phyloP scores from a whole-genome alignment of 2,113 vertebrate species.

The Labeo rohita region DNA sequence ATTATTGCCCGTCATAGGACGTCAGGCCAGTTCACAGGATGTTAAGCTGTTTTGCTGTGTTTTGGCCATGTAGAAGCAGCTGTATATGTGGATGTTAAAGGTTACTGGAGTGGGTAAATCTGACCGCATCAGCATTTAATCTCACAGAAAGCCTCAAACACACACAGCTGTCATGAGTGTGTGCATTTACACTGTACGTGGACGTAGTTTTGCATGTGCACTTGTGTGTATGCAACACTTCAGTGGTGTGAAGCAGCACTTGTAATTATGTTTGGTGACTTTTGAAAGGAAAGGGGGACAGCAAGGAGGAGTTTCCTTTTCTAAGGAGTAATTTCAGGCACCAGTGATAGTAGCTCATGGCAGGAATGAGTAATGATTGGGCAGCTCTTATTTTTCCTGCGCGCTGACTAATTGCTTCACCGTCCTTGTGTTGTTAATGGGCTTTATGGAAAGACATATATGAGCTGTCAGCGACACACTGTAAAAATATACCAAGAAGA shows the following conservation, averaged over 20 bases:
- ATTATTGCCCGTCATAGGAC: not conserved
- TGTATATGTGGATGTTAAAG: slow-evolving; percentile 18
- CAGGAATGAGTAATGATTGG: slow-evolving; percentile 42
- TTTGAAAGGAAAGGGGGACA: not conserved
- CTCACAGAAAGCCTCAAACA: slow-evolving; percentile 61
- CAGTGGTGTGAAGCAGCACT: not conserved
- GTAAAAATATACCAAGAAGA: slow-evolving; percentile 32
- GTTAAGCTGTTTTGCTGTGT: slow-evolving; percentile 11
- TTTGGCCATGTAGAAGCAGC: slow-evolving; percentile 23
- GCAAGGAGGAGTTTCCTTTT: slow-evolving; percentile 12
- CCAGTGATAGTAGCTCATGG: slow-evolving; percentile 25
- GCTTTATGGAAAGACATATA: slow-evolving; percentile 57
- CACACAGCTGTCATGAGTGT: slow-evolving; percentile 59
- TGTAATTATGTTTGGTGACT: not conserved
- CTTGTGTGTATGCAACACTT: slow-evolving; percentile 50
- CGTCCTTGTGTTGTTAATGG: slow-evolving; percentile 58
- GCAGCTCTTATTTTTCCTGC: slow-evolving; percentile 13
- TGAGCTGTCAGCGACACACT: slow-evolving; percentile 54
- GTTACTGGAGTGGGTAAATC: slow-evolving; percentile 60
- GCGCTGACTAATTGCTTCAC: slow-evolving; percentile 52
- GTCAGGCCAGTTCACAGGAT: not conserved
- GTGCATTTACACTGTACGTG: slow-evolving; percentile 18
- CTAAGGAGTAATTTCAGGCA: not conserved
- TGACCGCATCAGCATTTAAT: slow-evolving; percentile 69
- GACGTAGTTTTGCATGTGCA: slow-evolving; percentile 11